Evolutionary conservation across 2,113 vertebrate genomes (phyloP).

Genomic region (Serilophus lunatus): DNA sequence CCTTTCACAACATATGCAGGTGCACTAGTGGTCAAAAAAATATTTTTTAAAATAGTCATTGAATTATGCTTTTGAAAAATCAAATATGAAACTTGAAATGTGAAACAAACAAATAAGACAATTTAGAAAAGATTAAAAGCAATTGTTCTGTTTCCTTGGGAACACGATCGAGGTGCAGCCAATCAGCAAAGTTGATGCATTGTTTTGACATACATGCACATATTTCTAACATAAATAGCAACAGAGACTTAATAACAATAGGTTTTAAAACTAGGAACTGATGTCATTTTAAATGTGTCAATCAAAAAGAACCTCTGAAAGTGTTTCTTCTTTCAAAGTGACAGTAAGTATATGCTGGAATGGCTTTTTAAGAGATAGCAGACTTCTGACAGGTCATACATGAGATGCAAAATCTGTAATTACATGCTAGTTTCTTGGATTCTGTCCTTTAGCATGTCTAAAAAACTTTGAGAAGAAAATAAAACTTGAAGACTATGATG

Average conservation of each 20-base stretch:
- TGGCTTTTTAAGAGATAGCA: conserved; percentile 71
- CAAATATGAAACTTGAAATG: conserved; percentile 31
- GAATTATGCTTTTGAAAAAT: conserved; percentile 5
- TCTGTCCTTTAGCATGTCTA: conserved; percentile 57
- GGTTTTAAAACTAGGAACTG: conserved; percentile 78
- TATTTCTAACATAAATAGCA: conserved; percentile 86
- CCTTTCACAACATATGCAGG: not conserved
- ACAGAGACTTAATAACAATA: conserved; percentile 84
- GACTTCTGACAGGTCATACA: conserved; percentile 76
- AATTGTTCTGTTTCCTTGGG: conserved; percentile 82
- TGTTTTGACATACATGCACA: conserved; percentile 80
- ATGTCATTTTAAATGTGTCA: conserved; percentile 82
- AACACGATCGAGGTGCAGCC: conserved; percentile 75
- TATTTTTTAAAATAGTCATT: not conserved
- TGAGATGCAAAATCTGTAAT: conserved; percentile 74
- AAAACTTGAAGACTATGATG: conserved; percentile 53
- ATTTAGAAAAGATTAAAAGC: conserved; percentile 83
- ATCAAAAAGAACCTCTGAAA: conserved; percentile 73
- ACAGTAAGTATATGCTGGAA: conserved; percentile 77
- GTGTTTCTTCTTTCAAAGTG: conserved; percentile 75
- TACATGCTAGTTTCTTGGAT: conserved; percentile 66
- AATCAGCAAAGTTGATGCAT: conserved; percentile 80
- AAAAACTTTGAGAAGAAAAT: conserved; percentile 63
- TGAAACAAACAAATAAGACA: conserved; percentile 63
- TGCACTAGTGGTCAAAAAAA: not conserved